Percentiles rank a stretch among this genome's conserved stretches.
phyloP scores from a whole-genome alignment of 2,888 invertebrate genomes.

The Falcaria lacertinaria region DNA sequence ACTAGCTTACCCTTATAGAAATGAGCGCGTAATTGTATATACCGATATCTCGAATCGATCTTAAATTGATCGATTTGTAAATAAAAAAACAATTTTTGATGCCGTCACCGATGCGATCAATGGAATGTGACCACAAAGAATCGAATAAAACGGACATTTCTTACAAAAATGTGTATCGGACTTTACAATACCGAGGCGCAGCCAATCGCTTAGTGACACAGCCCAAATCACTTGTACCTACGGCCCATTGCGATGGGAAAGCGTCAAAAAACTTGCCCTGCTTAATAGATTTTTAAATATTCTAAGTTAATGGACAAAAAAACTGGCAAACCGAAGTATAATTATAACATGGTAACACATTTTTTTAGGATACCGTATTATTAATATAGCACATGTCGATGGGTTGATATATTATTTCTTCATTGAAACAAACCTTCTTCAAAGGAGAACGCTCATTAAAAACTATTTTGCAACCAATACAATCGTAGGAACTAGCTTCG shows the following conservation, averaged over 20 bases:
- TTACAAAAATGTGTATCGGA: constrained; percentile 46
- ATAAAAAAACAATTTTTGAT: constrained; percentile 24
- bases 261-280: constrained; percentile 34
- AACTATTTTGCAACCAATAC: constrained; percentile 2
- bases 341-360: no score
- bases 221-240: constrained; percentile 36
- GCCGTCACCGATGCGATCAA: constrained; percentile 43
- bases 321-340: constrained; percentile 7
- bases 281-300: constrained; percentile 36
- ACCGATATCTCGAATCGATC: neutral
- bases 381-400: constrained; percentile 7
- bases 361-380: no score
- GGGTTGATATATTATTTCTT: constrained; percentile 3
- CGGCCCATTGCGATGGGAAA: constrained; percentile 53
- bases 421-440: constrained; percentile 5
- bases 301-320: constrained; percentile 22
- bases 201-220: constrained; percentile 61
- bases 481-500: neutral
- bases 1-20: no score
- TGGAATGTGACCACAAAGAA: constrained; percentile 57
- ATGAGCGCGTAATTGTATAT: no score
- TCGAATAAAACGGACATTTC: constrained; percentile 43
- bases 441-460: neutral
- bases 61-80: neutral
- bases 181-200: constrained; percentile 36